Base-by-base conservation (phyloP, 2,888 invertebrate species). In the Apoda limacodes region DNA sequence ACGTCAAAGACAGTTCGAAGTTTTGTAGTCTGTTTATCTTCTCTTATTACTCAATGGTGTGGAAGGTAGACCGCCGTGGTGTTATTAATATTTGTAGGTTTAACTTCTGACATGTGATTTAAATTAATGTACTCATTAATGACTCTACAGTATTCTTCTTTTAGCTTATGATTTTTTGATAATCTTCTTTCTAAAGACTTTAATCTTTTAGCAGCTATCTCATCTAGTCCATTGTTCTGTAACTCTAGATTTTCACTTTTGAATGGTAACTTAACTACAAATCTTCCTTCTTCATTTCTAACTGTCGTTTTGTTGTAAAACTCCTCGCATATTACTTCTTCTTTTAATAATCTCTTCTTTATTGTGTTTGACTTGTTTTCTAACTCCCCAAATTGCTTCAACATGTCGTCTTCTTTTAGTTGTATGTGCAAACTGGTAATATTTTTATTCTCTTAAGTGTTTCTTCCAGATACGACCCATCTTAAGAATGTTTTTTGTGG, bases 241-340 rank as follows among this genome's bases (percentile, higher is more conserved):
- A 34, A 37, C 9, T 7, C 13, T 1, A 32, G 34, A 25, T 17
- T 17, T 17, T 17, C 5, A 7, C 7, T 7, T 7, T 7, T 5
- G 7, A 17, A 17, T 5, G 17, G 17, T 17, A 17, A 17, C 7
- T 17, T 17, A 6, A 17, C 17, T 17, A 17, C 17, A 17, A 6
- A 17, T 7, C 17, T 17, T 7, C 17, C 17, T 17, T 43, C 26
- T 9, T 25, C 11, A 21, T 37, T 27, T 42, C 45, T 43, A 1
- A 5, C 10, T 11, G 46, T 46, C 2, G 44, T 45, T 5, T n/a
- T n/a, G 2, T 38, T 28, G 28, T 29, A 47, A 9, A 42, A 24
- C 10, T 33, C 10, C 21, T 33, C 30, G 33, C 32, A 35, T 15
- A 5, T 25, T 10, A 21, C n/a, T 10, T 39, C 39, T 11, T 23